Evolutionary conservation across 2,888 invertebrate genomes (phyloP).

Genomic region (Pomacea canaliculata): DNA sequence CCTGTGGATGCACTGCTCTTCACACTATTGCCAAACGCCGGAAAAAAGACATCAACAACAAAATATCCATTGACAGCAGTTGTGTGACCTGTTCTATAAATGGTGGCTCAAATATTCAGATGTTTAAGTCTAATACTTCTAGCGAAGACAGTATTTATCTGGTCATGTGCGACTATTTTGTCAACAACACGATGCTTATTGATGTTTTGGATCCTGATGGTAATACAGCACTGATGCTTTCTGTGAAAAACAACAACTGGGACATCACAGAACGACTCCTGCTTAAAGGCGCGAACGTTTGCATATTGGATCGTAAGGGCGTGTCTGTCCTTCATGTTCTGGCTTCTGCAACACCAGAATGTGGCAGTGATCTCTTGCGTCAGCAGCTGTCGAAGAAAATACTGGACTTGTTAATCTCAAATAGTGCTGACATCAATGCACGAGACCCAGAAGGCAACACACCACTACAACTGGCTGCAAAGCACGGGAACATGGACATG

Average conservation of each 20-base stretch:
- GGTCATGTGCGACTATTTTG: no score
- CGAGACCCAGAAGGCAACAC: not conserved
- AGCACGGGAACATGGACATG: not conserved
- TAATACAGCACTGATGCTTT: not conserved
- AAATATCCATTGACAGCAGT: not conserved
- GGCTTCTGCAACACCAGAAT: not conserved
- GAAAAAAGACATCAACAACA: not conserved
- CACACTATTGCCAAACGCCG: no score
- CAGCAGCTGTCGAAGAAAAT: not conserved
- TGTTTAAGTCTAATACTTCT: no score
- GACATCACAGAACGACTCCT: not conserved
- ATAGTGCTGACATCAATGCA: not conserved
- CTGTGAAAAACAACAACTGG: not conserved
- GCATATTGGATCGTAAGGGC: not conserved
- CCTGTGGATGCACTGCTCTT: no score
- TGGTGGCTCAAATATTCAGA: no score
- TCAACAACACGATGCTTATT: no score
- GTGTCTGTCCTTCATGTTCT: not conserved
- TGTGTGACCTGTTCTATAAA: not conserved
- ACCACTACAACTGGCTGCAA: not conserved
- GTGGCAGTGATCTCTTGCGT: not conserved
- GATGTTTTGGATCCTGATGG: not conserved
- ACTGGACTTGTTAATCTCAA: not conserved
- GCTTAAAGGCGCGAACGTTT: not conserved
- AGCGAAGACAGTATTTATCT: no score